Evolutionary conservation across 2,888 invertebrate species (phyloP).

Genomic region (Andrena marginata): DNA sequence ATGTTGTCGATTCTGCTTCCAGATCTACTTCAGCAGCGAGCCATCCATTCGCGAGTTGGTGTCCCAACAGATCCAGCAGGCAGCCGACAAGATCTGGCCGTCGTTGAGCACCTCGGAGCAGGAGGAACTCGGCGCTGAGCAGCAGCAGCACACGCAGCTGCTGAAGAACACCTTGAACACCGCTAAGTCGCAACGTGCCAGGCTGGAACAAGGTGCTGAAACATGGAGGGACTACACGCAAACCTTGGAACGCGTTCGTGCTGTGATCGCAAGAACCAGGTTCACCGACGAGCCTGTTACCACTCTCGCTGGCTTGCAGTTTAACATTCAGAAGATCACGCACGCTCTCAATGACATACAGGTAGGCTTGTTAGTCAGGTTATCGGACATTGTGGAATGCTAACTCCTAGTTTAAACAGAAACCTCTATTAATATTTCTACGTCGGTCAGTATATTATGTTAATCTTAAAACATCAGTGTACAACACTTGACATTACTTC

Average conservation of each 20-base stretch:
- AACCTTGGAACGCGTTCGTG: slow-evolving; percentile 91
- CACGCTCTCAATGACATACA: slow-evolving; percentile 89
- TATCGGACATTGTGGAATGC: background rate
- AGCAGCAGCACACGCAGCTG: slow-evolving; percentile 92
- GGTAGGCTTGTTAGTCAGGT: slow-evolving; percentile 73
- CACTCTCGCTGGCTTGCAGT: slow-evolving; percentile 92
- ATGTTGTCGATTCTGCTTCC: background rate
- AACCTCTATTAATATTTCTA: background rate
- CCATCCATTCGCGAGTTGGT: slow-evolving; percentile 92
- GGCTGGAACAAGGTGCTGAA: slow-evolving; percentile 92
- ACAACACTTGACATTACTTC: too few species aligned
- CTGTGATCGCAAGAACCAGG: slow-evolving; percentile 90
- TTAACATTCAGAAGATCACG: slow-evolving; percentile 93
- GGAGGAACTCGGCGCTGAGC: slow-evolving; percentile 92
- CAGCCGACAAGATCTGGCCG: slow-evolving; percentile 95
- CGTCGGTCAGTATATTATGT: background rate
- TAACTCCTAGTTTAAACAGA: background rate
- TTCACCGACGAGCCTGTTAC: slow-evolving; percentile 93
- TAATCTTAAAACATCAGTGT: too few species aligned
- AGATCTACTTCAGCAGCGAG: slow-evolving; percentile 93
- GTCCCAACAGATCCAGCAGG: slow-evolving; percentile 92
- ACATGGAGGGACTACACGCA: slow-evolving; percentile 95
- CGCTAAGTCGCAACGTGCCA: slow-evolving; percentile 92
- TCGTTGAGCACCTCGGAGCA: slow-evolving; percentile 93
- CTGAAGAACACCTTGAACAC: slow-evolving; percentile 93